Base-by-base conservation (phyloP, 2,113 vertebrate genomes). In the Haemorhous mexicanus region DNA sequence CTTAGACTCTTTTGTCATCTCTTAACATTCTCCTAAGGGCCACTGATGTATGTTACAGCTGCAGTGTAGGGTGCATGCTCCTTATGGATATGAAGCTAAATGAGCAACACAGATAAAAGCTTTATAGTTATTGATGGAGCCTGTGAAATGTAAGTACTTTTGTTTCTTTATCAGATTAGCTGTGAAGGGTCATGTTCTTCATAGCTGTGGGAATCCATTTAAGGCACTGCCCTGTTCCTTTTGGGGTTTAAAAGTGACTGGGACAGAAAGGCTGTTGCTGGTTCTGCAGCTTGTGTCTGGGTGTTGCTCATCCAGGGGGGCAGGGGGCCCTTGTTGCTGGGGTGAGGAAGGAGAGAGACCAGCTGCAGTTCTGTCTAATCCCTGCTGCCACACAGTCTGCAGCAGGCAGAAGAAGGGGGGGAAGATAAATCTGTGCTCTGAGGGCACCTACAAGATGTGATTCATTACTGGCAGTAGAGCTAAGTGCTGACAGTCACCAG, bases 201-300 rank as follows among this genome's bases (percentile, higher is more conserved):
- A 15, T 19, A 35, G 28, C 37, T 30, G 13, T 41, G n/a, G 84
- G 53, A 82, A 41, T 41, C 52, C 41, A 8, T 52, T 52, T 28
- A 24, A 41, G 49, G 58, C 53, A 8, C 39, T 47, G 64, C 13
- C 50, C 12, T 37, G 16, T 32, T 66, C 39, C 44, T 55, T 17
- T 3, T 0, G 8, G 47, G 23, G 21, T 19, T 53, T 78, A 35
- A 26, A 53, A 24, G 24, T 14, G 37, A 21, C 28, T 13, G 19
- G 43, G 30, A n/a, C 79, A 59, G 10, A 73, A 22, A 2, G 23
- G 26, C 41, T 28, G 2, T 10, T 1, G 7, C 73, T 55, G 10
- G 7, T 9, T 32, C 41, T 53, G n/a, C 28, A 41, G 52, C 17
- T 10, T 3, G 5, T 21, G 0, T 12, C 2, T 16, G 43, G 27